Conservation (phyloP, 1,140 invertebrate genomes). For the Drosophila jambulina region DNA sequence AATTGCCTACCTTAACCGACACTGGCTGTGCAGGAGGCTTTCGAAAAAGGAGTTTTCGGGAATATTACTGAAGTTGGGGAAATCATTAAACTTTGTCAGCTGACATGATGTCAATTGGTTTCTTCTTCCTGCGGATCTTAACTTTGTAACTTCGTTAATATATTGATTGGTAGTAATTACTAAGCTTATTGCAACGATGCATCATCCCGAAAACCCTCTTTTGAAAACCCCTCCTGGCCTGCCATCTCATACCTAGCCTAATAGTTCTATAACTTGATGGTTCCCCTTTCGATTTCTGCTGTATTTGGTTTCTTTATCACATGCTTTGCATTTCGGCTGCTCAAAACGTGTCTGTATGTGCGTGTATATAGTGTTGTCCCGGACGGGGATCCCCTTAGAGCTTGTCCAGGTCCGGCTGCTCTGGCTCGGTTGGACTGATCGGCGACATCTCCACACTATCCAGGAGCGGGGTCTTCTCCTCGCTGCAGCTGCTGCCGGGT, state of each 20-base stretch:
- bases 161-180: neutral
- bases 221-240: neutral
- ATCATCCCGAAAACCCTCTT: neutral
- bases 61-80: neutral
- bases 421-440: constrained; percentile 83
- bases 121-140: neutral
- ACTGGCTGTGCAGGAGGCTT: neutral
- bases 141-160: too few relatives aligned
- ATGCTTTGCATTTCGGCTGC: constrained; percentile 74
- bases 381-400: constrained; percentile 50
- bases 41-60: neutral
- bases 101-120: neutral
- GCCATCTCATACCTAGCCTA: constrained; percentile 33
- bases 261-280: constrained; percentile 64
- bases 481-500: constrained; percentile 71
- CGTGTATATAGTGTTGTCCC: constrained; percentile 22
- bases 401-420: constrained; percentile 67
- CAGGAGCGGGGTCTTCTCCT: constrained; percentile 83
- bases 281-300: constrained; percentile 55
- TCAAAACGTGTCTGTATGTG: constrained; percentile 47
- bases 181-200: neutral
- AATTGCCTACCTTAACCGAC: constrained; percentile 38
- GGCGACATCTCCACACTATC: constrained; percentile 85
- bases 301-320: constrained; percentile 73
- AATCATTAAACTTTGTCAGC: neutral